Percentiles rank a stretch among this genome's conserved stretches.
phyloP scores from a whole-genome alignment of 2,888 invertebrate species.

The Epirrhoe tristata region DNA sequence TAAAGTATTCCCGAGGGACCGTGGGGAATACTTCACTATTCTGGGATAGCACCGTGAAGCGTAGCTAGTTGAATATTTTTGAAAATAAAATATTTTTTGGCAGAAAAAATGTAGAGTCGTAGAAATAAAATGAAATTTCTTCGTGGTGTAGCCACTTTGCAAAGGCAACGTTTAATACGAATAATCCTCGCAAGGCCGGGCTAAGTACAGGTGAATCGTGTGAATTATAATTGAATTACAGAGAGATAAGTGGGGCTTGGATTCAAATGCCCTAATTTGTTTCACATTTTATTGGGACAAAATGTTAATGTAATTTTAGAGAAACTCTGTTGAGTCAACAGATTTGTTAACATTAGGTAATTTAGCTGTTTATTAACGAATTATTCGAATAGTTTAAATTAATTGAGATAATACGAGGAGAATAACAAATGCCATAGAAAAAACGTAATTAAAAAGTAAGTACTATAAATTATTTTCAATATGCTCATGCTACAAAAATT shows the following conservation, averaged over 20 bases:
- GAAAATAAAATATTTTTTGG: too few relatives aligned
- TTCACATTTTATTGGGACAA: conserved; percentile 5
- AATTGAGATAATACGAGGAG: too few relatives aligned
- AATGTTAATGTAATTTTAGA: neutral
- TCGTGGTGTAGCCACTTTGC: conserved; percentile 5
- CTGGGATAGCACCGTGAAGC: too few relatives aligned
- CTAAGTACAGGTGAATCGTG: conserved; percentile 36
- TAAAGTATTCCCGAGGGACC: too few relatives aligned
- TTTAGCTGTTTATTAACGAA: neutral
- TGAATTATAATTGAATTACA: conserved; percentile 37
- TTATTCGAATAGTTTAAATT: too few relatives aligned
- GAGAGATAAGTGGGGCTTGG: conserved; percentile 19
- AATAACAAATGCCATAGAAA: too few relatives aligned
- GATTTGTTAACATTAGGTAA: neutral
- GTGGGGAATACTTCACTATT: too few relatives aligned
- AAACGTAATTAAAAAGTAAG: too few relatives aligned
- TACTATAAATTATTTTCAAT: too few relatives aligned
- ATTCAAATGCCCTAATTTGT: conserved; percentile 20
- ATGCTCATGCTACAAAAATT: neutral
- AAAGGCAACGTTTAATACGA: conserved; percentile 18
- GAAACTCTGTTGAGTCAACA: neutral
- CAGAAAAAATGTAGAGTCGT: neutral
- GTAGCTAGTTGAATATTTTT: too few relatives aligned
- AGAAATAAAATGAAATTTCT: neutral
- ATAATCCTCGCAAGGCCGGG: conserved; percentile 31